Evolutionary conservation across 2,113 vertebrate genomes (phyloP).

Genomic region (Prunella fulvescens): DNA sequence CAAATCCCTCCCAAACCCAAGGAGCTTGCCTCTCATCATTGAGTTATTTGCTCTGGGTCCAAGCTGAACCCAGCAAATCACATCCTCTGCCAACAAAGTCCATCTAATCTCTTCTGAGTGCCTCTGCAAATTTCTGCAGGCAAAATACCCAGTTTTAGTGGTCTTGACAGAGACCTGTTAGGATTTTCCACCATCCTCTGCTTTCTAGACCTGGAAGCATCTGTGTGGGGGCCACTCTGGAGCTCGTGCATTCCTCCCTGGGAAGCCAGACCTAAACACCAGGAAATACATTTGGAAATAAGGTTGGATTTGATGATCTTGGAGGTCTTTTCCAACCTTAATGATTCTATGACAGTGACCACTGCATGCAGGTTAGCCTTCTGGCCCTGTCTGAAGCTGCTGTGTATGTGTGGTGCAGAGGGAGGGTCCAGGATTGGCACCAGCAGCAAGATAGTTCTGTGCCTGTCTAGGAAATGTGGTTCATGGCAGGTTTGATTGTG

Average conservation of each 20-base stretch:
- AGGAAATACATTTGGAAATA: background rate
- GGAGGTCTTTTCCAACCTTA: background rate
- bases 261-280: rapidly evolving
- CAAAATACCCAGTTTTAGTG: background rate
- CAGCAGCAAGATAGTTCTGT: background rate
- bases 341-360: background rate
- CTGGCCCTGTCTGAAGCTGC: background rate
- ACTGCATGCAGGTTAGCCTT: background rate
- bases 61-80: background rate
- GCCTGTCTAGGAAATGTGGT: background rate
- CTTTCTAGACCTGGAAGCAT: background rate
- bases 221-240: background rate
- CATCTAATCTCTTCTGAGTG: background rate
- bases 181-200: background rate
- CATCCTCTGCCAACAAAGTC: background rate
- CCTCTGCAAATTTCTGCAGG: background rate
- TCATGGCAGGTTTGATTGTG: background rate
- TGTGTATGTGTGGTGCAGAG: background rate
- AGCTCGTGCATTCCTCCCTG: rapidly evolving
- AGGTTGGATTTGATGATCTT: background rate
- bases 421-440: background rate
- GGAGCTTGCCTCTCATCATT: background rate
- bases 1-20: background rate
- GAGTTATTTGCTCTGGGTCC: background rate
- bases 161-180: background rate